A percentile compares a stretch with the other conserved stretches of the same genome.
Conservation (phyloP, 2,113 vertebrate species). For the Monopterus albus region DNA sequence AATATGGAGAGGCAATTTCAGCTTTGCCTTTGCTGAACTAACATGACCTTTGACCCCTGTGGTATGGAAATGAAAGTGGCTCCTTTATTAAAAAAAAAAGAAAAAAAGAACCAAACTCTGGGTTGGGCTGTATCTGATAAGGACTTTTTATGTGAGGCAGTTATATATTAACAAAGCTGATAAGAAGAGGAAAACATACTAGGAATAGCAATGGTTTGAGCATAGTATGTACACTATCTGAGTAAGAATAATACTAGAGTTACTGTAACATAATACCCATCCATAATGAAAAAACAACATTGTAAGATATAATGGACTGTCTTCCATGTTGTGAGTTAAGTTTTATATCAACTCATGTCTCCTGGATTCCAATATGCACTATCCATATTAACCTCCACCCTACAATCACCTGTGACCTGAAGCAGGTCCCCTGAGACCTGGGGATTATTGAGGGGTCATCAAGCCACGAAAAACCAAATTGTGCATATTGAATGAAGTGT, state of each 20-base stretch:
- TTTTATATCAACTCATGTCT: constrained; percentile 64
- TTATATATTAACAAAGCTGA: constrained; percentile 67
- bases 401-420: constrained; percentile 57
- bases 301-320: constrained; percentile 21
- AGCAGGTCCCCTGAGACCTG: constrained; percentile 34
- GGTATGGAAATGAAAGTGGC: constrained; percentile 35
- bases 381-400: constrained; percentile 57
- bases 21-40: constrained; percentile 5
- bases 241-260: neutral
- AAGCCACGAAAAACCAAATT: constrained; percentile 41
- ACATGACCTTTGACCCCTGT: constrained; percentile 52
- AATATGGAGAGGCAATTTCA: constrained; percentile 36
- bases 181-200: constrained; percentile 15
- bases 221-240: neutral
- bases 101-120: no score
- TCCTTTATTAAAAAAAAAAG: constrained; percentile 25
- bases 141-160: constrained; percentile 19
- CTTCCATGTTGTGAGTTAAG: constrained; percentile 1
- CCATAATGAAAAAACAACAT: constrained; percentile 41
- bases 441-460: constrained; percentile 29
- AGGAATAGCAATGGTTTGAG: constrained; percentile 4
- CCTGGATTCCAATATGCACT: constrained; percentile 36
- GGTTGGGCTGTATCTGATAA: constrained; percentile 55
- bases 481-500: constrained; percentile 30
- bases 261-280: constrained; percentile 17